Conservation (phyloP, 2,888 invertebrate species). For the Luperina nickerlii region DNA sequence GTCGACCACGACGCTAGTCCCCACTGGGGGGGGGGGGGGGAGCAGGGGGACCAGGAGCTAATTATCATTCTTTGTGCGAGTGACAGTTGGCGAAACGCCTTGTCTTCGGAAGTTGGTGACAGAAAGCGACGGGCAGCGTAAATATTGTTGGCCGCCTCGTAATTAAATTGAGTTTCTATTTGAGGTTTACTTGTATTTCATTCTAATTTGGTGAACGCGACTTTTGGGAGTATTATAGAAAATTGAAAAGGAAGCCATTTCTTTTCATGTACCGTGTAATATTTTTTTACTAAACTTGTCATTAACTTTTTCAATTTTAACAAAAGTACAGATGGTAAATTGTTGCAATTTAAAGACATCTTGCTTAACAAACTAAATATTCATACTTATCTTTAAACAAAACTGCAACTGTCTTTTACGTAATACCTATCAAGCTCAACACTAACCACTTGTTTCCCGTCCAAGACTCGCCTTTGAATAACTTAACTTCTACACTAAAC, state of each 20-base stretch:
- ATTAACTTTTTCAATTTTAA: background rate
- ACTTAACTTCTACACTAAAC: constrained; percentile 7
- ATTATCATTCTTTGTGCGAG: constrained; percentile 69
- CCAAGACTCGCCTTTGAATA: background rate
- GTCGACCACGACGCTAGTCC: constrained; percentile 12
- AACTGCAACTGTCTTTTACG: no score
- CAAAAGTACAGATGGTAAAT: background rate
- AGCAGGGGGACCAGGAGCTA: constrained; percentile 50
- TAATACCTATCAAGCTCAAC: background rate
- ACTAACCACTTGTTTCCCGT: background rate
- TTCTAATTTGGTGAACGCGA: constrained; percentile 9
- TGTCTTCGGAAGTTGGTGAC: constrained; percentile 54
- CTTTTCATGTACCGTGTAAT: constrained; percentile 6
- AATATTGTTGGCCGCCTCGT: constrained; percentile 44
- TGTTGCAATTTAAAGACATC: background rate
- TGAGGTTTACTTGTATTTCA: constrained; percentile 30
- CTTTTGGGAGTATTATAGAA: background rate
- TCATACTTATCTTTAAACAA: background rate
- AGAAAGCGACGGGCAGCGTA: constrained; percentile 47
- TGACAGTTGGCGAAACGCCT: constrained; percentile 61
- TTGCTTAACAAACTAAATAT: background rate
- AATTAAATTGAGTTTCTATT: constrained; percentile 59
- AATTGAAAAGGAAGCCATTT: background rate
- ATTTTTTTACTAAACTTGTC: background rate
- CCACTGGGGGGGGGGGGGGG: background rate